phyloP scores from a whole-genome alignment of 2,888 invertebrate genomes.

The Byasa hedistus region DNA sequence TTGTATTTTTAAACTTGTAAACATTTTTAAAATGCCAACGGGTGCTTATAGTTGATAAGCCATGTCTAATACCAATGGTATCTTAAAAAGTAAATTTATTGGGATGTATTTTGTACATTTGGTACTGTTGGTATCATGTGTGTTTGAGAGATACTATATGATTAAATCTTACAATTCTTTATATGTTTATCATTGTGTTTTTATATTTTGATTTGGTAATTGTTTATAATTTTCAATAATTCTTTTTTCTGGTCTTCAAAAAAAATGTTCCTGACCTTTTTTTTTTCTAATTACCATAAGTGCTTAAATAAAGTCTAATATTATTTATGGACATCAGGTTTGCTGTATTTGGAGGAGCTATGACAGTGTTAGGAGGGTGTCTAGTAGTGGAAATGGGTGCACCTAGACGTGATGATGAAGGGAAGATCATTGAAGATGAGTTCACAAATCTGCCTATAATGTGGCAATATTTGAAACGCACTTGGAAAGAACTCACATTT shows the following conservation, averaged over 20 bases:
- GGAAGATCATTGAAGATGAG: constrained; percentile 86
- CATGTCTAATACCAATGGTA: too few species aligned
- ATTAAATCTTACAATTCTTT: too few species aligned
- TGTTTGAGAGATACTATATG: too few species aligned
- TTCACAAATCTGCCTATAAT: constrained; percentile 84
- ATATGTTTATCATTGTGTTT: too few species aligned
- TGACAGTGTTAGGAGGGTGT: constrained; percentile 80
- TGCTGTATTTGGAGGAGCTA: constrained; percentile 81
- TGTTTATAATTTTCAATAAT: too few species aligned
- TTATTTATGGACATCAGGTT: constrained; percentile 56
- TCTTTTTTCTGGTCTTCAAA: neutral
- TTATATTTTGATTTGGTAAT: too few species aligned
- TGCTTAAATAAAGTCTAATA: neutral
- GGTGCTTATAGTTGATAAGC: neutral
- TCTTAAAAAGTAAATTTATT: too few species aligned
- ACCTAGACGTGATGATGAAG: constrained; percentile 86
- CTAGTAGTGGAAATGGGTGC: constrained; percentile 85
- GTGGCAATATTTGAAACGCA: constrained; percentile 86
- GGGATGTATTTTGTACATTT: too few species aligned
- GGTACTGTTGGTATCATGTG: too few species aligned
- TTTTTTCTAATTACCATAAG: neutral
- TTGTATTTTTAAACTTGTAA: neutral
- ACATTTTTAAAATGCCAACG: neutral
- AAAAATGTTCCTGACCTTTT: neutral
- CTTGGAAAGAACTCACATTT: constrained; percentile 85